Conservation (phyloP, 1,140 invertebrate genomes). For the Neotoxoptera formosana region DNA sequence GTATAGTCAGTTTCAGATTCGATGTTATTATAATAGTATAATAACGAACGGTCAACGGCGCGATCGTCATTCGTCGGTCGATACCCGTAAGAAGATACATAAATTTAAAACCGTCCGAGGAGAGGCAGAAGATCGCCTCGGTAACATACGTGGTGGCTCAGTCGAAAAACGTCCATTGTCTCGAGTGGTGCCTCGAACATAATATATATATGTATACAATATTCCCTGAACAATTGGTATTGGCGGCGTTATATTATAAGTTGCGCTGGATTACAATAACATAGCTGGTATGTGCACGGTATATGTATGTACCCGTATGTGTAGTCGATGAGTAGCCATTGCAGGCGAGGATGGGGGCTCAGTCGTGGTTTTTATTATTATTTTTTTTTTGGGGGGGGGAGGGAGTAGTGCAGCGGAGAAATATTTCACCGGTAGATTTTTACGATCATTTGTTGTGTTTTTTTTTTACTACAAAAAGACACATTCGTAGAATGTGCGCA, state of each 20-base stretch:
- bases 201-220: too few relatives aligned
- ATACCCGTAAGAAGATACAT: not conserved
- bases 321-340: not conserved
- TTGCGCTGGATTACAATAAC: not conserved
- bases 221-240: not conserved
- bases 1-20: not conserved
- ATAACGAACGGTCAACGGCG: too few relatives aligned
- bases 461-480: not conserved
- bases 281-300: not conserved
- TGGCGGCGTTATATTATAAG: not conserved
- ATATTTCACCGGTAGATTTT: conserved; percentile 1
- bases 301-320: not conserved
- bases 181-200: not conserved
- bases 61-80: not conserved
- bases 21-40: not conserved
- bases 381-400: not conserved
- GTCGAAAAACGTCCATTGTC: conserved; percentile 6
- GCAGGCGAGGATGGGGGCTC: not conserved
- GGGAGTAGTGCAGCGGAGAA: not conserved
- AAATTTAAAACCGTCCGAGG: not conserved
- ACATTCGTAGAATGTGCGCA: not conserved
- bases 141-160: not conserved
- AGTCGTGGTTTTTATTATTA: too few relatives aligned
- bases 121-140: too few relatives aligned
- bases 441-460: conserved; percentile 8